Evolutionary conservation across 2,888 invertebrate species (phyloP), one percentile per base, ranked within the genome.

Genomic region (Thelaira solivaga): DNA sequence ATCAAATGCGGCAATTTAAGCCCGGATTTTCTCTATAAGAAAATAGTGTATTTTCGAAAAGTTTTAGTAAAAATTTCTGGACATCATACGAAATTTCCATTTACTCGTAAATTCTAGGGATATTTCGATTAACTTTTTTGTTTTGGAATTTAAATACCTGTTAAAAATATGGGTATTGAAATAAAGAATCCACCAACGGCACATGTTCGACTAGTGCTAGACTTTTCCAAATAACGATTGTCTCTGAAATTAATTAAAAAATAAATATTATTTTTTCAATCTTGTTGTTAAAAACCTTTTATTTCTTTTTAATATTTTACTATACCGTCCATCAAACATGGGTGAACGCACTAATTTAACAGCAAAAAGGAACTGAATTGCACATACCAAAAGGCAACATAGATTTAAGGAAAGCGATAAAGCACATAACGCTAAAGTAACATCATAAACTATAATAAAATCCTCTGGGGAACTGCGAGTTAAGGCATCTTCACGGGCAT

Each of bases 121-220:
- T n/a, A n/a, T n/a, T n/a, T n/a, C n/a, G n/a, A n/a, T n/a, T n/a
- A n/a, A n/a, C n/a, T n/a, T n/a, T n/a, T n/a, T n/a, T n/a, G n/a
- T n/a, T n/a, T n/a, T n/a, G n/a, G n/a, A n/a, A n/a, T n/a, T n/a
- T n/a, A n/a, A n/a, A n/a, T 90, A 96, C 97, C 96, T 89, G 97
- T 95, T 88, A 97, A 91, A 90, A 97, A 97, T 82, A 96, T 95
- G 82, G 97, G 97, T 90, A 97, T 96, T 72, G 97, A 97, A 86
- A 97, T 93, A 88, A 97, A 97, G 90, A 97, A 97, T 80, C 97
- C 97, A 83, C 96, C 95, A 80, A 97, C 95, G 62, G 97, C 97
- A 87, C 97, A 96, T 29, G 96, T 94, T 82, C 97, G 91, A 80
- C 96, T 97, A 81, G 95, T 93, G 78, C 97, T 95, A 64, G 97